Evolutionary conservation across 2,888 invertebrate species (phyloP), one percentile per base, ranked within the genome.

Genomic region (Brachyptera putata): DNA sequence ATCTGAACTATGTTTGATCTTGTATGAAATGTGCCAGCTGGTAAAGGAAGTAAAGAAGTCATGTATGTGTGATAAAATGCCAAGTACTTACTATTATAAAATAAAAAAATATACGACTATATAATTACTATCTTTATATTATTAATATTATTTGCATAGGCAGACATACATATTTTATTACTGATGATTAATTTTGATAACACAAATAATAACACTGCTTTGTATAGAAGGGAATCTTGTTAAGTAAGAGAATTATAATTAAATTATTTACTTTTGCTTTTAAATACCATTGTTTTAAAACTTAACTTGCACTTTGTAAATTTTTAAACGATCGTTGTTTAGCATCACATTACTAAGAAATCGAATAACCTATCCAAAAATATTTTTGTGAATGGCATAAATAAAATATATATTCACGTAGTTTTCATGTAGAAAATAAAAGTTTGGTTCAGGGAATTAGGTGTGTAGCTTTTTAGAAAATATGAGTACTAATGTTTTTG

Each of bases 21-120:
- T 30, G 30, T 30, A 7, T 30, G 30, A 30, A 5, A 30, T 5
- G 30, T 30, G 11, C 30, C 30, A 30, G 30, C 30, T 7, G 5
- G 30, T 30, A 5, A 30, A 24, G 13, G 16, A 57, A 41, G 7
- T 46, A 13, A 26, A 34, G 34, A 49, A 50, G 57, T 57, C 48
- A 46, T 37, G 48, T 49, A 57, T 46, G 41, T 57, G 57, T 57
- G 48, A 48, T 57, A 55, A 39, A 34, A 58, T 61, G 60, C 60
- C 56, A 61, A 57, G 60, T 61, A 61, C 60, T 61, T 61, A 61
- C 57, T 25, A 16, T 41, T 53, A 26, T 21, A 57, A 48, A 57
- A 14, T 57, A n/a, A n/a, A n/a, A n/a, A n/a, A n/a, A n/a, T n/a
- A n/a, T n/a, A n/a, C n/a, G n/a, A n/a, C n/a, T n/a, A n/a, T n/a